Evolutionary conservation across 2,888 invertebrate species (phyloP), one percentile per base, ranked within the genome.

Genomic region (Pterostichus madidus): DNA sequence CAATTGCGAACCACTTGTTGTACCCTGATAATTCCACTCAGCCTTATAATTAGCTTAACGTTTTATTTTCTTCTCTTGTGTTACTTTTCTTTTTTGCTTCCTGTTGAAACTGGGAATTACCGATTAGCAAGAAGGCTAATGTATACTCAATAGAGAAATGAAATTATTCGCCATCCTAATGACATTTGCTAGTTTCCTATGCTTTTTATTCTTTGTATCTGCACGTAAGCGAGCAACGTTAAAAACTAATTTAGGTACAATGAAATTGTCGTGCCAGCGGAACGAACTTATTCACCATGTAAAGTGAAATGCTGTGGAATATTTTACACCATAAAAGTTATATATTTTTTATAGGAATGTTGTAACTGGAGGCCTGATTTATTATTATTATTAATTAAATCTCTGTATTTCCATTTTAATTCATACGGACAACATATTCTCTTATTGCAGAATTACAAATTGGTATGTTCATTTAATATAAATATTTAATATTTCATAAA

Each of bases 131-230:
- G 35, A 4, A 56, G 3, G 64, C 49, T 61, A 39, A 79, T 79
- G 79, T 79, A 61, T 79, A 79, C 59, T 46, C 61, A 46, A 79
- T 79, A 79, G 79, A 79, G 64, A 44, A 79, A 79, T 79, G 79
- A 64, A 79, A 79, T 79, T 79, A 79, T 64, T 61, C 64, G n/a
- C 44, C 46, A 31, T 31, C 64, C 64, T 79, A 79, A 79, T 46
- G 79, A 79, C 79, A 46, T 79, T 79, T 79, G 46, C 79, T 79
- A 79, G 49, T 73, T 73, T 71, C 8, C 8, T 39, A 32, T 11
- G n/a, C 13, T 73, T 75, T 75, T 52, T 75, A 75, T 8, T 52
- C 68, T 71, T 15, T 11, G 68, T 71, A 71, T 11, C 68, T 44
- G 68, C 68, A 71, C 68, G 68, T 71, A 71, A 8, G 56, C 56